Evolutionary conservation across 2,888 invertebrate genomes (phyloP), one percentile per base, ranked within the genome.

Genomic region (Apotomis betuletana): DNA sequence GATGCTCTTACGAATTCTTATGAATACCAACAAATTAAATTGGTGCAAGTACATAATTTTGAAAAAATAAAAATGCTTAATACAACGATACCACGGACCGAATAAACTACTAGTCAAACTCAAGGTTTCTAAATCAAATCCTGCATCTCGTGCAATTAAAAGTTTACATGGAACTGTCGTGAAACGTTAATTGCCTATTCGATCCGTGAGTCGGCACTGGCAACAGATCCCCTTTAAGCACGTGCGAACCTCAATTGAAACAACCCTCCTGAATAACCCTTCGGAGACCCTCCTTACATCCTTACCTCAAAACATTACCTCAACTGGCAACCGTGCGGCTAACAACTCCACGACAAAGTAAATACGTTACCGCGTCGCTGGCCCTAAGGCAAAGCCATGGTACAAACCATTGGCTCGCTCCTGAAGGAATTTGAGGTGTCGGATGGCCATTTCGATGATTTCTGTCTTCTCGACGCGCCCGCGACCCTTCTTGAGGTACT

Each of bases 391-490:
- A 69, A 74, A 69, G 77, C 67, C 75, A 70, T 76, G 72, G 81
- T 86, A 89, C 89, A 83, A 85, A 92, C 92, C 92, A 82, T 92
- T 91, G 77, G 87, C 94, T 70, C 95, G 92, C 75, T 96, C 96
- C 85, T 98, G 98, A 74, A 99, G 93, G 88, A 96, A 96, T 85
- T 98, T 97, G 92, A 99, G 96, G 83, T 99, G 98, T 71, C 97
- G 96, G 76, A 98, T 99, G 57, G 99, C 98, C 98, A 99, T 98
- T 91, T 99, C 99, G 73, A 99, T 98, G 74, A 99, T 99, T 93
- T 99, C 99, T 0, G 99, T 99, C 92, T 99, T 99, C 88, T 99
- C 99, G 63, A 99, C 97, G 57, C 99, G 94, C 13, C 99, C 99
- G 69, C 99, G 95, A 6, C 98, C 98, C 89, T 99, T 99, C 89